Evolutionary conservation across 2,113 vertebrate species (phyloP).

Genomic region (Caracal caracal): DNA sequence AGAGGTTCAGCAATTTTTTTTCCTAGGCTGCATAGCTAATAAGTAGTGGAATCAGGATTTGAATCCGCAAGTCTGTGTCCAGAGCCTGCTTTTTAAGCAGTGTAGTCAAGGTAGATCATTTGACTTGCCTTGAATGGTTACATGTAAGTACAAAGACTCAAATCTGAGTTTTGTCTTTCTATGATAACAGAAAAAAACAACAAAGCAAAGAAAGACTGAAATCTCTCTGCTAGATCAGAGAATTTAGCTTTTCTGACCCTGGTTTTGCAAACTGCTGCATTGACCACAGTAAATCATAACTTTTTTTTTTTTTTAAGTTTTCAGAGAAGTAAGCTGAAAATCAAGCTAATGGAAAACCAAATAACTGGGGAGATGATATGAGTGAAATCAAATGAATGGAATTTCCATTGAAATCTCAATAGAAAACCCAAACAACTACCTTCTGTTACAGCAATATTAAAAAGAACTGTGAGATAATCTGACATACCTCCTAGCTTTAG

Average conservation of each 20-base stretch:
- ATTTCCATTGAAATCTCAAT: not conserved
- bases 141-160: not conserved
- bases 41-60: not conserved
- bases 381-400: not conserved
- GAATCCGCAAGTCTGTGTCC: not conserved
- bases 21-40: not conserved
- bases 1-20: not conserved
- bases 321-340: not conserved
- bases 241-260: not conserved
- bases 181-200: not conserved
- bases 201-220: not conserved
- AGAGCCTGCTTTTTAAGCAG: not conserved
- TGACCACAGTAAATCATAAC: not conserved
- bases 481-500: not conserved
- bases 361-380: not conserved
- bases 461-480: not conserved
- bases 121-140: not conserved
- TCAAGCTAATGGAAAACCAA: not conserved
- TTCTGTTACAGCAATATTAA: not conserved
- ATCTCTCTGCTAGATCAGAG: not conserved
- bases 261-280: not conserved
- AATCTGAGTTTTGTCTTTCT: not conserved
- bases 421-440: not conserved
- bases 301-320: not conserved
- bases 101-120: not conserved